Evolutionary conservation across 2,797 vertebrate genomes (phyloP), one percentile per base, ranked within the genome.

Genomic region (Pagetopsis macropterus): DNA sequence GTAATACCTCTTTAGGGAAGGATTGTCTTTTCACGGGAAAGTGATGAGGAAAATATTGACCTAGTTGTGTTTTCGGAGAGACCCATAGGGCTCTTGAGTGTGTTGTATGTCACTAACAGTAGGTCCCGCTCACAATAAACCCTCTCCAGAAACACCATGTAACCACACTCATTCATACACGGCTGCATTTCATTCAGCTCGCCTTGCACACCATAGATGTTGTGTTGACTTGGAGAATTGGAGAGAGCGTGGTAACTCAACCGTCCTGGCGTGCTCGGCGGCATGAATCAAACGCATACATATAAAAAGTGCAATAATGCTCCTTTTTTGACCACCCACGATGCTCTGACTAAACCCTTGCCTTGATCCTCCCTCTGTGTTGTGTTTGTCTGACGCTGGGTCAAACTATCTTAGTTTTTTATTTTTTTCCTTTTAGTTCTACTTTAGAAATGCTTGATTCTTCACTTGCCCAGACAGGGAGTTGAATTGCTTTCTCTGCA

Each of bases 401-500:
- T 88, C 82, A 85, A 89, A 88, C 82, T 82, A 65, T 65, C 62
- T 70, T 75, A 74, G 81, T 72, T 55, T 79, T 70, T 54, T 60
- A 19, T 63, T 64, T 43, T 33, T 81, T 83, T 80, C 37, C 68
- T 86, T 88, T 88, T 61, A 86, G 86, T 88, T 88, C 81, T 88
- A 89, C 92, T 91, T 88, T 75, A 82, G 87, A 89, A 87, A 84
- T 83, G 71, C 91, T 93, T 92, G 90, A 91, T 91, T 91, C 77
- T 75, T 67, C 81, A 75, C 90, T 88, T 81, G 68, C 79, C 69
- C 70, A 64, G 73, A 74, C 76, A 79, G 72, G 80, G 54, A 76
- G 65, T 69, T 86, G 75, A 85, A 72, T 84, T 77, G 67, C 63
- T 87, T 84, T 81, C 67, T 81, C 76, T 78, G 79, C 82, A 83